A percentile compares a stretch with the other conserved stretches of the same genome.
phyloP scores from a whole-genome alignment of 2,797 vertebrate species.

The Mormyrus proboscirostris region DNA sequence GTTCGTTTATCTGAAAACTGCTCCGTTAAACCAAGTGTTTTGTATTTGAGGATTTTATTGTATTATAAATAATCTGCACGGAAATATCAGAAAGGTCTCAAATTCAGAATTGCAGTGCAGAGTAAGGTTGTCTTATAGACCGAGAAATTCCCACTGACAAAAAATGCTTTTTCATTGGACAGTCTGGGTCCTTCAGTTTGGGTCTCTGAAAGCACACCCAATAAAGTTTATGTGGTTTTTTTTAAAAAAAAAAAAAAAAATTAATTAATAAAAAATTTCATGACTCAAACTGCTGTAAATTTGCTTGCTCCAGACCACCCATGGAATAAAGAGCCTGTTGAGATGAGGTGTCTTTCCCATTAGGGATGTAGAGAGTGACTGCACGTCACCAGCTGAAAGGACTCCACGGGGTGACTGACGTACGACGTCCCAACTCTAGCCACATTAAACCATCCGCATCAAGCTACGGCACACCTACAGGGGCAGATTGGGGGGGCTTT shows the following conservation, averaged over 20 bases:
- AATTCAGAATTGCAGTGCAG: neutral
- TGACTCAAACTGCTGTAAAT: neutral
- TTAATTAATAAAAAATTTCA: too few relatives aligned
- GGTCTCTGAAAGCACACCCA: neutral
- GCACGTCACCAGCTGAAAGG: neutral
- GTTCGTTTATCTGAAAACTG: neutral
- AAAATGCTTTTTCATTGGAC: neutral
- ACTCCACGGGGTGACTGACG: neutral
- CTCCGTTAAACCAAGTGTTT: neutral
- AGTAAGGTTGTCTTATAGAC: neutral
- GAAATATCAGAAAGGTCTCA: neutral
- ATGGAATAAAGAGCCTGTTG: neutral
- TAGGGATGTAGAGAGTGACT: neutral
- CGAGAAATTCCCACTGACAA: neutral
- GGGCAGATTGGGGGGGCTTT: neutral
- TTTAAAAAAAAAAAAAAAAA: neutral
- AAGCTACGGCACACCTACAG: neutral
- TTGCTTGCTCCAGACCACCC: neutral
- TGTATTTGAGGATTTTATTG: neutral
- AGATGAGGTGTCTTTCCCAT: neutral
- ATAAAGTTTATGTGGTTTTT: neutral
- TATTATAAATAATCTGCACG: slow-evolving; percentile 10
- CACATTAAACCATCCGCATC: neutral
- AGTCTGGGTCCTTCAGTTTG: neutral
- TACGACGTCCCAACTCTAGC: neutral